Evolutionary conservation across 2,888 invertebrate genomes (phyloP).

Genomic region (Plusia festucae): DNA sequence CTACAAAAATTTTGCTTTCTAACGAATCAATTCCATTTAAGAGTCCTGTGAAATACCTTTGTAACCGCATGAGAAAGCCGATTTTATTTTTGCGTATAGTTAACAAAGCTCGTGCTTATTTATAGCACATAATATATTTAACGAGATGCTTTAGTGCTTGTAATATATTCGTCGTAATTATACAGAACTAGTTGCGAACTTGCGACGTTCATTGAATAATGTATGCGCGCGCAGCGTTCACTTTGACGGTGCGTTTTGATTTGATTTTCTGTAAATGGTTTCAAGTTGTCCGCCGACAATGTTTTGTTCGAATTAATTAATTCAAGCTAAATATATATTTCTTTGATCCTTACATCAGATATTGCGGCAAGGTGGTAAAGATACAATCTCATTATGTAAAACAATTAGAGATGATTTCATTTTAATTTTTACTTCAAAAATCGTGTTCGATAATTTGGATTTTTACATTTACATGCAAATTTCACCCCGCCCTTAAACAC

Average conservation of each 20-base stretch:
- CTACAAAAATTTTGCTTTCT: not conserved
- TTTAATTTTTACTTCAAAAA: conserved; percentile 10
- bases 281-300: conserved; percentile 30
- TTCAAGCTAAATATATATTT: conserved; percentile 28
- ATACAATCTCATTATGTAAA: conserved; percentile 4
- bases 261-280: conserved; percentile 63
- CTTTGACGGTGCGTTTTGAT: conserved; percentile 65
- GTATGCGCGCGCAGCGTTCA: conserved; percentile 64
- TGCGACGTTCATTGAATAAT: conserved; percentile 74
- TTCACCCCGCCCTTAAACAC: conserved; percentile 2
- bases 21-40: not conserved
- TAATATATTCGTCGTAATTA: conserved; percentile 81
- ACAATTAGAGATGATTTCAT: conserved; percentile 16
- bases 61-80: conserved; percentile 5
- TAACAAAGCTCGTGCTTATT: conserved; percentile 68
- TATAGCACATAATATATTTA: conserved; percentile 71
- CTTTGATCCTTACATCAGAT: too few relatives aligned
- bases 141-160: conserved; percentile 65
- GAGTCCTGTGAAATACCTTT: conserved; percentile 13
- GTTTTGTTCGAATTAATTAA: conserved; percentile 45
- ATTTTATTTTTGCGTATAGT: conserved; percentile 42
- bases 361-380: not conserved
- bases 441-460: conserved; percentile 10
- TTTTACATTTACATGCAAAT: conserved; percentile 26
- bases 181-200: conserved; percentile 68